Evolutionary conservation across 2,888 invertebrate genomes (phyloP).

Genomic region (Nebria salina): DNA sequence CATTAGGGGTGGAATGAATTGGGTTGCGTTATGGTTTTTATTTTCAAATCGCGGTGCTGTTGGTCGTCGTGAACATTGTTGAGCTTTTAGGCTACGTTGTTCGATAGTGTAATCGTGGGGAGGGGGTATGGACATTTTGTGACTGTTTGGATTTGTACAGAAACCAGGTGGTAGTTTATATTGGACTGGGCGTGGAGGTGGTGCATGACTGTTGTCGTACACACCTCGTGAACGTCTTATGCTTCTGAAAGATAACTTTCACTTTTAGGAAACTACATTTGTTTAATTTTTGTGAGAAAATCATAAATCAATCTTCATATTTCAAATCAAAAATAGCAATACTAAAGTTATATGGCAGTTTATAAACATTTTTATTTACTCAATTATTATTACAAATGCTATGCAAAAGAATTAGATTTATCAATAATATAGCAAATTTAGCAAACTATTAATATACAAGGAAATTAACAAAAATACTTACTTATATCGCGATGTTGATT

Average conservation of each 20-base stretch:
- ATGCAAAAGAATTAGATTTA: too few species aligned
- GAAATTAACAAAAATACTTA: neutral
- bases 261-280: too few species aligned
- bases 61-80: neutral
- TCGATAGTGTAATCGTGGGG: slow-evolving; percentile 24
- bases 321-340: too few species aligned
- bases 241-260: neutral
- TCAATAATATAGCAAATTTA: too few species aligned
- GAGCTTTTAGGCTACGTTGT: too few species aligned
- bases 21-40: neutral
- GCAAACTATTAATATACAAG: too few species aligned
- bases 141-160: slow-evolving; percentile 15
- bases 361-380: too few species aligned
- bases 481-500: neutral
- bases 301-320: too few species aligned
- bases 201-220: neutral
- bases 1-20: neutral
- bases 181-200: neutral
- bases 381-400: too few species aligned
- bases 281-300: too few species aligned
- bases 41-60: neutral
- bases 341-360: too few species aligned
- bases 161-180: slow-evolving; percentile 5
- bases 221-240: neutral
- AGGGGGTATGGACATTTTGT: slow-evolving; percentile 16